These are phyloP conservation scores for Drosophila pseudotalamancana DNA, from an alignment of 2,888 invertebrate genomes.

Conservation along the genomic window DNA sequence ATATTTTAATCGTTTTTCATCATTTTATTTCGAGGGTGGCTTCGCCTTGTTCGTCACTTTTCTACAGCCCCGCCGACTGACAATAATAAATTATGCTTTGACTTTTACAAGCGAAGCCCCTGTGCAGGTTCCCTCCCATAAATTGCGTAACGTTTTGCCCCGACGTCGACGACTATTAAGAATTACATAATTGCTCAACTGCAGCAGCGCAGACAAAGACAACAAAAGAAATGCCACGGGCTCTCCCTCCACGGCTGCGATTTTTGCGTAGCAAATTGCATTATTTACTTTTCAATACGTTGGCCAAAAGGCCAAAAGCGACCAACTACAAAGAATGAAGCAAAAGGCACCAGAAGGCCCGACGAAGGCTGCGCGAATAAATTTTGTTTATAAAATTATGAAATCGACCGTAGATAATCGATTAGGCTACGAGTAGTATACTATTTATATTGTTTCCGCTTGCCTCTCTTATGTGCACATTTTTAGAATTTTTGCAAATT, in stretches of 20 bases:
- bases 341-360: slow-evolving; percentile 5
- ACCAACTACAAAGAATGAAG: slow-evolving; percentile 1
- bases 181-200: slow-evolving; percentile 75
- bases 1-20: slow-evolving; percentile 58
- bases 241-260: slow-evolving; percentile 10
- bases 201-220: slow-evolving; percentile 51
- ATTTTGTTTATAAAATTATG: slow-evolving; percentile 69
- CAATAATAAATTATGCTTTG: slow-evolving; percentile 74
- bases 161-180: slow-evolving; percentile 58
- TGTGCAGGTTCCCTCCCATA: slow-evolving; percentile 21
- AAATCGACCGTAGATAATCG: slow-evolving; percentile 67
- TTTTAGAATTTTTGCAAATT: slow-evolving; percentile 31
- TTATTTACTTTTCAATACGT: slow-evolving; percentile 67
- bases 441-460: slow-evolving; percentile 34
- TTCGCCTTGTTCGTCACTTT: slow-evolving; percentile 37
- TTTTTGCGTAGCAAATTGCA: slow-evolving; percentile 67
- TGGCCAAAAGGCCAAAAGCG: slow-evolving; percentile 34
- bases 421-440: slow-evolving; percentile 41
- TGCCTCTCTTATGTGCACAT: background rate
- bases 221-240: slow-evolving; percentile 18
- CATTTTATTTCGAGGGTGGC: slow-evolving; percentile 39
- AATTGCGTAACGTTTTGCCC: slow-evolving; percentile 59
- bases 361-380: slow-evolving; percentile 30
- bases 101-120: slow-evolving; percentile 58
- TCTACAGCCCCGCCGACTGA: slow-evolving; percentile 41